Base-by-base conservation (phyloP, 2,888 invertebrate species). In the Ophion slaviceki region DNA sequence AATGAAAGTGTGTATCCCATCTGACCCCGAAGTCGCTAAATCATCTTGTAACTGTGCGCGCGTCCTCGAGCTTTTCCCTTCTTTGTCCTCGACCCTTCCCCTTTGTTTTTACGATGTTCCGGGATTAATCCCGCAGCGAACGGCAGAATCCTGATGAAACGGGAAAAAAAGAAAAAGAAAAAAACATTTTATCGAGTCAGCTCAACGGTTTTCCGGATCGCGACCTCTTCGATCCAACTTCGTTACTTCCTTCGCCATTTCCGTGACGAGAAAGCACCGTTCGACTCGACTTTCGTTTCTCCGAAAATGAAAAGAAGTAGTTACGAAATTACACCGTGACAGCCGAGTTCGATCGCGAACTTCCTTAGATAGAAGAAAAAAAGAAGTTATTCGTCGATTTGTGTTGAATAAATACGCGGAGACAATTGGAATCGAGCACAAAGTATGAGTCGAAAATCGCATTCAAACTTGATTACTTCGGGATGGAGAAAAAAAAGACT, bases 121-220 rank as follows among this genome's bases (percentile, higher is more conserved):
- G 32, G 32, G 70, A 70, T 70, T 53, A 28, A 76, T 64, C 62
- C 14, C 36, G 17, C 61, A 10, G 11, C 6, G 62, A 62, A 47
- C 32, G 36, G 61, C 8, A 36, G n/a, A 17, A 59, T 47, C 40
- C 62, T 36, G 53, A 70, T 47, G 79, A 74, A 74, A 74, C 5
- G 10, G 11, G 10, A 47, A 14, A 14, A 47, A 14, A 47, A 11
- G 8, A 47, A 47, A 47, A 47, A 24, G 24, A 11, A 72, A 80
- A 74, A 64, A 74, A 32, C 5, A n/a, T 78, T 64, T 78, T n/a
- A 10, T 61, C 32, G 47, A 45, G 66, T 71, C 76, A 66, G 71
- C 59, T 47, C 47, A 78, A 82, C 20, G 32, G 28, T 71, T 28
- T 72, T 17, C 32, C 7, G 59, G 72, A 66, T 70, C 68, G 64